Evolutionary conservation across 2,888 invertebrate species (phyloP).

Genomic region (Ichneumoninae sp.): DNA sequence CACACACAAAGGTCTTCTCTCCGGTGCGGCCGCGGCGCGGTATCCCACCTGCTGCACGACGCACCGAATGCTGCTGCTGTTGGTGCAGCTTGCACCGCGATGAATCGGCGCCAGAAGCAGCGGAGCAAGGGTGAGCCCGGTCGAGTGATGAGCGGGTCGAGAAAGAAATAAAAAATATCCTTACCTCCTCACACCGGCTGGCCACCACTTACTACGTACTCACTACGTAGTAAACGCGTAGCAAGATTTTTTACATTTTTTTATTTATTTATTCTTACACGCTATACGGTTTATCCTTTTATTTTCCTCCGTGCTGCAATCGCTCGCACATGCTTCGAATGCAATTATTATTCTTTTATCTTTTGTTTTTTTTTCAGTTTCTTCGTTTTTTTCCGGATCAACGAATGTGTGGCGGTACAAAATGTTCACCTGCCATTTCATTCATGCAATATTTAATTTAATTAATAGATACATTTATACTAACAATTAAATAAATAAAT

Average conservation of each 20-base stretch:
- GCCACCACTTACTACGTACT: slow-evolving; percentile 57
- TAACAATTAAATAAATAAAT: too few relatives aligned
- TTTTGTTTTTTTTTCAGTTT: slow-evolving; percentile 5
- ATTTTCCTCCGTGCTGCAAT: slow-evolving; percentile 15
- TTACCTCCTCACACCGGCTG: slow-evolving; percentile 54
- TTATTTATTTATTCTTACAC: slow-evolving; percentile 22
- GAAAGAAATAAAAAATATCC: slow-evolving; percentile 51
- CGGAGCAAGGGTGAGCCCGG: slow-evolving; percentile 53
- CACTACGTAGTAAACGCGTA: slow-evolving; percentile 63
- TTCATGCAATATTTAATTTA: slow-evolving; percentile 12
- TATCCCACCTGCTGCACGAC: slow-evolving; percentile 64
- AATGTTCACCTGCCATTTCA: not conserved
- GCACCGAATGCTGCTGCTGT: slow-evolving; percentile 48
- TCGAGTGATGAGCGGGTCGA: slow-evolving; percentile 25
- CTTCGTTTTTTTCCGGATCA: not conserved
- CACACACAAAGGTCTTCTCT: slow-evolving; percentile 72
- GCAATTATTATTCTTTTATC: not conserved
- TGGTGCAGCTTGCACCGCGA: slow-evolving; percentile 60
- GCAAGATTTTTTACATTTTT: slow-evolving; percentile 42
- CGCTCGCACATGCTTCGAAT: slow-evolving; percentile 12
- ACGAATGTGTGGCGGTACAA: not conserved
- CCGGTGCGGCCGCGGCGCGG: slow-evolving; percentile 40
- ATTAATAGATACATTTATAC: too few relatives aligned
- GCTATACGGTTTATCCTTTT: slow-evolving; percentile 25
- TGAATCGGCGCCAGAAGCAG: slow-evolving; percentile 64